Evolutionary conservation across 2,888 invertebrate species (phyloP).

Genomic region (Autographa gamma): DNA sequence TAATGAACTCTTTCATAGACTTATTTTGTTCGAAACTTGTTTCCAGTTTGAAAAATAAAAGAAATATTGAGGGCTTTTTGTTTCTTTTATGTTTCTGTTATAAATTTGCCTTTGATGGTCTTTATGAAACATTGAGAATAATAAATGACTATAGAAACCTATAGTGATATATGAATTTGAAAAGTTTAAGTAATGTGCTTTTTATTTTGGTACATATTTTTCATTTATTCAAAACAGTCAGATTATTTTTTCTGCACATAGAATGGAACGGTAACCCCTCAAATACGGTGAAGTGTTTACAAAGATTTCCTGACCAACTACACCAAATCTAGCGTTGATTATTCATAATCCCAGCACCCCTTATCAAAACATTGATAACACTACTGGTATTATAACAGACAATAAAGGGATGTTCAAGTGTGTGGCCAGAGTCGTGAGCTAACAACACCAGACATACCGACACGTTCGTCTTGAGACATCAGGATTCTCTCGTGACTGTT

Average conservation of each 20-base stretch:
- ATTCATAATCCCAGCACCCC: background rate
- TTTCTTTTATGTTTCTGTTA: background rate
- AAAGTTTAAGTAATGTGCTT: no score
- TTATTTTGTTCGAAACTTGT: slow-evolving; percentile 16
- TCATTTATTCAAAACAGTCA: no score
- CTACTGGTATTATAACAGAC: background rate
- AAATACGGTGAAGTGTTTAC: background rate
- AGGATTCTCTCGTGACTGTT: background rate
- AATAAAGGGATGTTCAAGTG: background rate
- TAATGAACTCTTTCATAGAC: slow-evolving; percentile 19
- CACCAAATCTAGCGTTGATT: background rate
- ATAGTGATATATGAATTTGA: no score
- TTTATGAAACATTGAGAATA: slow-evolving; percentile 4
- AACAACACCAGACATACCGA: slow-evolving; percentile 1
- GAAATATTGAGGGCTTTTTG: background rate
- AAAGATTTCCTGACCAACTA: background rate
- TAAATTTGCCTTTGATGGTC: background rate
- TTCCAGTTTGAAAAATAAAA: slow-evolving; percentile 21
- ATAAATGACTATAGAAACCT: no score
- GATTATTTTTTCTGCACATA: background rate
- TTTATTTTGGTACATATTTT: no score
- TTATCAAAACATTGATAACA: background rate
- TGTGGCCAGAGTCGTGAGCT: background rate
- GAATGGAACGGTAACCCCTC: background rate
- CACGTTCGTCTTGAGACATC: background rate